These are phyloP conservation scores for Vulpes vulpes DNA, from an alignment of 2,113 vertebrate species.

Conservation along the genomic window DNA sequence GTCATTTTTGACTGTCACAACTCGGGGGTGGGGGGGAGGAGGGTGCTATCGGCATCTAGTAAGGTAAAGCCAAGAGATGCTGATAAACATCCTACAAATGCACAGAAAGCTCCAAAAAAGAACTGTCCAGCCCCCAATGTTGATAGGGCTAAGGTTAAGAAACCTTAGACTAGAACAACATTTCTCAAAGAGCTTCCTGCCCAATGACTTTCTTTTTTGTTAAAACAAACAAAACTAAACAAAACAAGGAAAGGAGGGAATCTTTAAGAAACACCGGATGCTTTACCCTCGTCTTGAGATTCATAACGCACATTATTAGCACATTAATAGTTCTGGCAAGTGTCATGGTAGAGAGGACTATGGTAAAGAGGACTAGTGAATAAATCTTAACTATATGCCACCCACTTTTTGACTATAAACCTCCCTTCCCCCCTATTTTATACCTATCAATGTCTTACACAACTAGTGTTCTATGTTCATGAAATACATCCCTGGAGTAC, in stretches of 20 bases:
- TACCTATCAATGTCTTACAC: not conserved
- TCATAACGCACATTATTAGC: not conserved
- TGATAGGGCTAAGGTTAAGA: not conserved
- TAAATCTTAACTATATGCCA: not conserved
- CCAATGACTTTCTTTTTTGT: not conserved
- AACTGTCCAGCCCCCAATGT: not conserved
- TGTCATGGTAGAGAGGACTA: not conserved
- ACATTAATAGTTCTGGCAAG: constrained; percentile 17
- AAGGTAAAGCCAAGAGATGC: not conserved
- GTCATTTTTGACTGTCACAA: not conserved
- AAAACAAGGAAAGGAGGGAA: too few relatives aligned
- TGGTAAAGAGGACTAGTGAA: not conserved
- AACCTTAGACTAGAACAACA: not conserved
- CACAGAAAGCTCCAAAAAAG: not conserved
- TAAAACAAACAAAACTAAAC: not conserved
- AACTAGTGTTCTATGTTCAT: not conserved
- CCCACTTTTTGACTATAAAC: not conserved
- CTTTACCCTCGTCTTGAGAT: not conserved
- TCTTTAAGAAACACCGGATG: not conserved
- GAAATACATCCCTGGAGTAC: not conserved
- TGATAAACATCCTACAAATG: not conserved
- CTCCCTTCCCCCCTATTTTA: not conserved
- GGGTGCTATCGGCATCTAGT: not conserved
- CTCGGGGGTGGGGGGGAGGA: fast-evolving
- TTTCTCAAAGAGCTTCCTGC: not conserved